A percentile compares a stretch with the other conserved stretches of the same genome.
phyloP scores from a whole-genome alignment of 2,888 invertebrate species.

The Polyommatus icarus region DNA sequence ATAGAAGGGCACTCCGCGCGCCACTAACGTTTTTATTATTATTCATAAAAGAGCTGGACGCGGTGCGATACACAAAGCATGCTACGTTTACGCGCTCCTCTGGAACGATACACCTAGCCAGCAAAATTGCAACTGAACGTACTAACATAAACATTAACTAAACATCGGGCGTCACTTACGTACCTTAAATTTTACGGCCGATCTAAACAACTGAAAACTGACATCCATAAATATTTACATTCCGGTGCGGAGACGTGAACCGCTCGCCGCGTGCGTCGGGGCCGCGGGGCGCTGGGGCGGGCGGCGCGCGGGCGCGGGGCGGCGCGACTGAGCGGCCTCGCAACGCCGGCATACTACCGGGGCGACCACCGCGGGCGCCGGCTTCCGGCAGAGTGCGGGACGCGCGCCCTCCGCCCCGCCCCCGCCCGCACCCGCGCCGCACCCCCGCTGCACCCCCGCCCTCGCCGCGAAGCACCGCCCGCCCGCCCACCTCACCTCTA shows the following conservation, averaged over 20 bases:
- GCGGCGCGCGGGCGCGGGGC: constrained; percentile 55
- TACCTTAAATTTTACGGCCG: constrained; percentile 80
- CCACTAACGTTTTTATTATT: constrained; percentile 65
- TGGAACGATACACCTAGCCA: constrained; percentile 38
- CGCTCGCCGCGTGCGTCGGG: constrained; percentile 62
- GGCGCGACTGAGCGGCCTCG: constrained; percentile 33
- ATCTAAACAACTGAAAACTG: constrained; percentile 80
- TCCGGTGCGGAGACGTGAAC: constrained; percentile 68
- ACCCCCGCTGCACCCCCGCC: constrained; percentile 43
- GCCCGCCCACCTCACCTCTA: constrained; percentile 54
- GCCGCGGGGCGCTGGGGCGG: constrained; percentile 55
- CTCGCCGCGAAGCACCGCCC: constrained; percentile 37
- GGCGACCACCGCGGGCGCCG: constrained; percentile 35
- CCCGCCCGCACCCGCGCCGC: constrained; percentile 31
- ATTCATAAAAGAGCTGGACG: constrained; percentile 65
- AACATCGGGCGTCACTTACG: constrained; percentile 68
- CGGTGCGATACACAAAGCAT: constrained; percentile 68
- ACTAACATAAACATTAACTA: constrained; percentile 57
- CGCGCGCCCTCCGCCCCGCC: constrained; percentile 46
- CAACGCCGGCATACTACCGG: constrained; percentile 17
- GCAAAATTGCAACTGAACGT: constrained; percentile 47
- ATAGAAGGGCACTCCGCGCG: constrained; percentile 70
- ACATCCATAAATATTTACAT: constrained; percentile 81
- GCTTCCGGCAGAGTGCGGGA: constrained; percentile 42
- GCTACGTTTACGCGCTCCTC: constrained; percentile 58